Evolutionary conservation across 2,888 invertebrate species (phyloP).

Genomic region (Melinaea menophilus): DNA sequence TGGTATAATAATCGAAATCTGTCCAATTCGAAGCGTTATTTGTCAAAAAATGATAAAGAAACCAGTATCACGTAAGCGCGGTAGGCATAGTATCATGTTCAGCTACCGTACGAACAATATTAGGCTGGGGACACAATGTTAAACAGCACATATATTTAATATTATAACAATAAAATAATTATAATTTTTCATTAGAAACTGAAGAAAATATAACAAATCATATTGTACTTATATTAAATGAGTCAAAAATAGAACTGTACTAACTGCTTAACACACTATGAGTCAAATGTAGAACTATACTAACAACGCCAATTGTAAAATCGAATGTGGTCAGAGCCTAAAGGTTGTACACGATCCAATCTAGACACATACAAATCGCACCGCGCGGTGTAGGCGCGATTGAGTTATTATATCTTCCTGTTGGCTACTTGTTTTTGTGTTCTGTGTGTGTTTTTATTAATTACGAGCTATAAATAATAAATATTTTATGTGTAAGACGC

Average conservation of each 20-base stretch:
- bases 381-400: constrained; percentile 64
- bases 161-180: no score
- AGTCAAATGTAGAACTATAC: no score
- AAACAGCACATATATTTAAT: no score
- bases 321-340: constrained; percentile 18
- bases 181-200: no score
- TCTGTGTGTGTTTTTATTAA: constrained; percentile 76
- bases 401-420: constrained; percentile 78
- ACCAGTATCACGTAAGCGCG: constrained; percentile 53
- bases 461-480: constrained; percentile 75
- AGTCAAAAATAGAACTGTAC: no score
- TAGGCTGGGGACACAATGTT: constrained; percentile 44
- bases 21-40: constrained; percentile 31
- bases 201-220: no score
- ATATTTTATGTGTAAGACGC: constrained; percentile 76
- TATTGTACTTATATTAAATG: no score
- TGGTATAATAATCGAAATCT: constrained; percentile 23
- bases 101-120: constrained; percentile 47
- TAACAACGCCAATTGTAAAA: neutral
- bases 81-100: constrained; percentile 62
- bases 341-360: constrained; percentile 68
- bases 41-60: constrained; percentile 35
- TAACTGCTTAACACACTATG: no score
- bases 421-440: constrained; percentile 76
- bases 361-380: constrained; percentile 74